Base-by-base conservation (phyloP, 2,888 invertebrate genomes). In the Drosophila neoperkinsi region DNA sequence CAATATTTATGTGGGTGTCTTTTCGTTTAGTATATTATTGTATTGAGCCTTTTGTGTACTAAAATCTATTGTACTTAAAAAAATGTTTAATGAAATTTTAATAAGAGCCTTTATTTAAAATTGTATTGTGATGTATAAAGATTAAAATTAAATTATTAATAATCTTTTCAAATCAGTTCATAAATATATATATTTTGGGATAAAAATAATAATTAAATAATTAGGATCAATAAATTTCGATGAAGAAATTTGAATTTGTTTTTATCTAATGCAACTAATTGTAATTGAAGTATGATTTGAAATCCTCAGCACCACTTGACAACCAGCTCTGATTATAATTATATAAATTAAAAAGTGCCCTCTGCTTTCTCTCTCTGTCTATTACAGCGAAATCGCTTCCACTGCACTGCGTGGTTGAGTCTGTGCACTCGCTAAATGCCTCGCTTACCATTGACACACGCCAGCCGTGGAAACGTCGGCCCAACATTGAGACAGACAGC, bases 371-470 rank as follows among this genome's bases (percentile, higher is more conserved):
- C 21, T 21, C 18, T 25, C 31, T 51, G 21, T 64, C 4, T 18
- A 10, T 41, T 92, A 65, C 92, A 94, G 96, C 95, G 56, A 96
- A 97, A 94, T 98, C 98, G 33, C 94, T 98, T 80, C 99, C 99
- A 57, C 97, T 99, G 56, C 98, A 99, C 93, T 99, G 99, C 93
- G 96, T 99, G 74, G 98, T 99, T 64, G 99, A 99, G 94, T 96
- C 96, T 0, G 96, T 97, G 60, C 96, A 95, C 82, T 95, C 95
- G 50, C 93, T 95, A 84, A 97, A 96, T 91, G 95, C 94, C 91
- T 92, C 93, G 30, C 90, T 93, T n/a, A 91, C 92, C 66, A 92
- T 93, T 61, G 93, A 94, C 65, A 94, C 94, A 77, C 95, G 95
- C 84, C 95, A 95, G 49, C 94, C 94, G 52, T 95, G 95, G 95